Evolutionary conservation across 2,797 vertebrate genomes (phyloP).

Genomic region (Syngnathus acus): DNA sequence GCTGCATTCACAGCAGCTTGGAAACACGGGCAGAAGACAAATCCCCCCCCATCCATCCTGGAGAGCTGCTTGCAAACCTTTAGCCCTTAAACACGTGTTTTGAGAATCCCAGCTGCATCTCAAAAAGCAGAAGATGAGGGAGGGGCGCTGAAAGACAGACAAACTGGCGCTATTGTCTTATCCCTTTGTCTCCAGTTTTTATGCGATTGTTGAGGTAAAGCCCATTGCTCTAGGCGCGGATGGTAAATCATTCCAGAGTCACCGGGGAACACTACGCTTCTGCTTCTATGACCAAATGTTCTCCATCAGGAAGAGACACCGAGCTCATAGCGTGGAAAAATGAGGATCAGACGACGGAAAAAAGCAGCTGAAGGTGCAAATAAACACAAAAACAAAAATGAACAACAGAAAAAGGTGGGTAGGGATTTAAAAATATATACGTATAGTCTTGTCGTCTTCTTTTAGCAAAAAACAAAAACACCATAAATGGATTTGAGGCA

Average conservation of each 20-base stretch:
- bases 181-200: slow-evolving; percentile 21
- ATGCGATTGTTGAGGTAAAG: slow-evolving; percentile 40
- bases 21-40: slow-evolving; percentile 49
- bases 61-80: slow-evolving; percentile 53
- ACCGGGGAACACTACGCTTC: slow-evolving; percentile 46
- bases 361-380: background rate
- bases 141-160: slow-evolving; percentile 25
- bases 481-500: background rate
- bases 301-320: slow-evolving; percentile 39
- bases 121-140: slow-evolving; percentile 32
- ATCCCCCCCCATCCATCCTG: slow-evolving; percentile 55
- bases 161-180: slow-evolving; percentile 15
- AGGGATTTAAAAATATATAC: background rate
- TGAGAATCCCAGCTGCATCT: slow-evolving; percentile 37
- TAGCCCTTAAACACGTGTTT: slow-evolving; percentile 59
- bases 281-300: slow-evolving; percentile 47
- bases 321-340: slow-evolving; percentile 11
- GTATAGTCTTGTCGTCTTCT: background rate
- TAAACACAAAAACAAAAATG: background rate
- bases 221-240: slow-evolving; percentile 51
- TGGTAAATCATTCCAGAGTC: slow-evolving; percentile 48
- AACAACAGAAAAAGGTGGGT: background rate
- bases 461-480: background rate
- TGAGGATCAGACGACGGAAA: background rate
- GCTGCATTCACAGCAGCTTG: slow-evolving; percentile 46